Evolutionary conservation across 2,888 invertebrate species (phyloP).

Genomic region (Apamea anceps): DNA sequence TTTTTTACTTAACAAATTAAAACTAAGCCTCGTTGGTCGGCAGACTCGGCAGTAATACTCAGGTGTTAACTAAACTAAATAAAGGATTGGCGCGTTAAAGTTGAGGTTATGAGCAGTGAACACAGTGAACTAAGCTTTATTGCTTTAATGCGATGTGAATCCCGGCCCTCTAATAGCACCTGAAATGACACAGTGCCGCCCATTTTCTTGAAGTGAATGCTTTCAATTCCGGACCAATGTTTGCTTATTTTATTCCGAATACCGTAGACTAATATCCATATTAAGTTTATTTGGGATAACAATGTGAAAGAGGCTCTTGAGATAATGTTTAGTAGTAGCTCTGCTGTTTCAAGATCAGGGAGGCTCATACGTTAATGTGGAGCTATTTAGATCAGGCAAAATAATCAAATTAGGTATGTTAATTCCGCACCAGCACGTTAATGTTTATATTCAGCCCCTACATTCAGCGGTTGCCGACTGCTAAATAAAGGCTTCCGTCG

Average conservation of each 20-base stretch:
- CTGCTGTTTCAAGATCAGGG: background rate
- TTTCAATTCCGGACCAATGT: conserved; percentile 32
- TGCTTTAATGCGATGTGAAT: conserved; percentile 70
- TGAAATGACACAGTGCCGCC: conserved; percentile 57
- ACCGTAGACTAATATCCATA: background rate
- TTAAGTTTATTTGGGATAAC: conserved; percentile 8
- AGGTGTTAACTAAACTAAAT: conserved; percentile 58
- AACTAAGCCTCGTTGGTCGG: conserved; percentile 44
- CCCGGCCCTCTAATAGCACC: conserved; percentile 63
- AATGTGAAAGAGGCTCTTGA: background rate
- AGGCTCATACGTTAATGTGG: conserved; percentile 8
- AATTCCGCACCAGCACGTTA: conserved; percentile 33
- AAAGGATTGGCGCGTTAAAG: conserved; percentile 67
- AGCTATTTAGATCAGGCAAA: conserved; percentile 37
- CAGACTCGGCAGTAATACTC: conserved; percentile 10
- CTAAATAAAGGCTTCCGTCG: conserved; percentile 39
- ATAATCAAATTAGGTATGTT: conserved; percentile 33
- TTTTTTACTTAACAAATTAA: conserved; percentile 29
- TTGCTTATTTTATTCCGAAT: conserved; percentile 52
- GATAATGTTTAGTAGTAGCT: background rate
- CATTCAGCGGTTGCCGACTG: conserved; percentile 27
- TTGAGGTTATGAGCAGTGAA: conserved; percentile 64
- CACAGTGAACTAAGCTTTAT: conserved; percentile 72
- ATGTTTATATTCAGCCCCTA: conserved; percentile 37
- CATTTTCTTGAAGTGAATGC: conserved; percentile 55